phyloP scores from a whole-genome alignment of 2,113 vertebrate species.

The Neotragus moschatus region DNA sequence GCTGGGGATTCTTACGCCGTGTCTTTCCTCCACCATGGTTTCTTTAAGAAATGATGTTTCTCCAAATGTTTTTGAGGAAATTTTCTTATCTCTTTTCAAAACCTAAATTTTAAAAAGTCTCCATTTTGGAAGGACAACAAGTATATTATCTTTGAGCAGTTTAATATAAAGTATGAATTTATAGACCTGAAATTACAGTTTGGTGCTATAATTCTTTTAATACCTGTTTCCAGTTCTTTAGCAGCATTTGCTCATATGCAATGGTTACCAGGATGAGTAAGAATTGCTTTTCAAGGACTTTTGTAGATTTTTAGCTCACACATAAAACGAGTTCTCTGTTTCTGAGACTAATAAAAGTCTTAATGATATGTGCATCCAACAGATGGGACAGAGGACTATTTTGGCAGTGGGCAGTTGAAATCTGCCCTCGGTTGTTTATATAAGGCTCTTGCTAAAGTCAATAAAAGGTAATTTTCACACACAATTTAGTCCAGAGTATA shows the following conservation, averaged over 20 bases:
- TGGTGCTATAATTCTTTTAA: slow-evolving; percentile 1
- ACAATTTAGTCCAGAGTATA: slow-evolving; percentile 55
- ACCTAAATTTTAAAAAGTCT: not conserved
- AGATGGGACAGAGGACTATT: slow-evolving; percentile 62
- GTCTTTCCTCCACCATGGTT: slow-evolving; percentile 16
- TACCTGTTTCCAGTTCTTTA: slow-evolving; percentile 31
- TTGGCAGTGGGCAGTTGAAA: slow-evolving; percentile 63
- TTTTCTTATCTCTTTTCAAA: not conserved
- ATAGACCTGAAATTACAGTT: slow-evolving; percentile 14
- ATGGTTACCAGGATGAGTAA: not conserved
- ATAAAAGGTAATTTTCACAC: slow-evolving; percentile 72
- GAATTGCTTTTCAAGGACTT: slow-evolving; percentile 42
- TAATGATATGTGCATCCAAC: slow-evolving; percentile 65
- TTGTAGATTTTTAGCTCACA: slow-evolving; percentile 35
- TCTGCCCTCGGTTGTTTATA: slow-evolving; percentile 60
- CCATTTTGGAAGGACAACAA: not conserved
- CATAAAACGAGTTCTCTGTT: slow-evolving; percentile 45
- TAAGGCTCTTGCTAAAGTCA: slow-evolving; percentile 54
- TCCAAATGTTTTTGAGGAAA: not conserved
- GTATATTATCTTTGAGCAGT: slow-evolving; percentile 19
- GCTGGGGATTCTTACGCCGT: not conserved
- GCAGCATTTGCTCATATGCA: not conserved
- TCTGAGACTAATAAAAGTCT: slow-evolving; percentile 66
- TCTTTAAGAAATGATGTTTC: slow-evolving; percentile 44
- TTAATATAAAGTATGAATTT: not conserved